Conservation (phyloP, 2,888 invertebrate genomes). For the Spatulosminthurus flaviceps region DNA sequence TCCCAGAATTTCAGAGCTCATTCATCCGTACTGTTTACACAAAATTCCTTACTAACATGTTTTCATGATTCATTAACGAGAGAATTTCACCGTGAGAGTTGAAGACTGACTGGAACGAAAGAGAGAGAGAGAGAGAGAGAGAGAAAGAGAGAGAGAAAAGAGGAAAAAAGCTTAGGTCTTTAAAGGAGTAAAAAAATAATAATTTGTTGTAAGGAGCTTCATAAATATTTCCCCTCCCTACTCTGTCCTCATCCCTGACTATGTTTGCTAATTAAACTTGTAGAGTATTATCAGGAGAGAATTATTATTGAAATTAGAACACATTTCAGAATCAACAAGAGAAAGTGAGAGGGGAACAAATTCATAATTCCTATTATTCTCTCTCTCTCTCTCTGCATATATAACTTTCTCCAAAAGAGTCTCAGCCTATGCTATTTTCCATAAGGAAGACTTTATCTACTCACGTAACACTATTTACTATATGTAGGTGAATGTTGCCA, state of each 20-base stretch:
- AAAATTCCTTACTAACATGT: slow-evolving; percentile 9
- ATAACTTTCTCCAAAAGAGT: too few relatives aligned
- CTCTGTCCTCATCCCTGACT: neutral
- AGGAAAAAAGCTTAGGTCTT: neutral
- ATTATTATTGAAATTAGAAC: slow-evolving; percentile 2
- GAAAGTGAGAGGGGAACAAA: neutral
- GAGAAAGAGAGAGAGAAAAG: neutral
- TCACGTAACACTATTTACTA: too few relatives aligned
- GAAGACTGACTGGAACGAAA: neutral
- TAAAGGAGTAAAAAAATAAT: neutral
- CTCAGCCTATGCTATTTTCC: too few relatives aligned
- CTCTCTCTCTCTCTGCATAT: too few relatives aligned
- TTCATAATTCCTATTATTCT: neutral
- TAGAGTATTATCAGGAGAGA: slow-evolving; percentile 5
- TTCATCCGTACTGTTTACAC: slow-evolving; percentile 18
- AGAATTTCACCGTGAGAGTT: slow-evolving; percentile 14
- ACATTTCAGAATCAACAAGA: slow-evolving; percentile 9
- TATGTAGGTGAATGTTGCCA: too few relatives aligned
- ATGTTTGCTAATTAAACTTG: neutral
- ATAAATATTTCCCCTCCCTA: neutral
- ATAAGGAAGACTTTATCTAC: too few relatives aligned
- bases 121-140: neutral
- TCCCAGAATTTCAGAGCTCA: neutral
- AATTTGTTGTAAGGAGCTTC: slow-evolving; percentile 4
- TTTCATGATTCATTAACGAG: slow-evolving; percentile 18